Base-by-base conservation (phyloP, 2,797 vertebrate genomes). In the Huso huso region DNA sequence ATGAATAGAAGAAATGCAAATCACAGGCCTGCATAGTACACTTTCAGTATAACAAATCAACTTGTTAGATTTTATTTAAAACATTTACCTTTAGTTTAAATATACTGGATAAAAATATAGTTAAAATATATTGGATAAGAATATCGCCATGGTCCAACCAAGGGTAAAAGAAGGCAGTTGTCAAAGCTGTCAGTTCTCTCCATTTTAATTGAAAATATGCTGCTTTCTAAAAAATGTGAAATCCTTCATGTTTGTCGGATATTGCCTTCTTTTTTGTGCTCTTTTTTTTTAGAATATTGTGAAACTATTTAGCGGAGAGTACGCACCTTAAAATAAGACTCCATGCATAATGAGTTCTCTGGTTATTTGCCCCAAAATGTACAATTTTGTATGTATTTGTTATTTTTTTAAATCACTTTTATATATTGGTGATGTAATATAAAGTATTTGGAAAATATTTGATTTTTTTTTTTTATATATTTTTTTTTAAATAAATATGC, bases 61-160 rank as follows among this genome's bases (percentile, higher is more conserved):
- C 48, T 65, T 59, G 70, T 77, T 72, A 66, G 64, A 7, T 62
- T 69, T 59, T 60, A 63, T 64, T 64, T 64, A 49, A 48, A 50
- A 65, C 58, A 61, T 58, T 50, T 70, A 64, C 62, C 51, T 49
- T 63, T 80, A 77, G 73, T 81, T 76, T 74, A 74, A 77, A 83
- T 73, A 70, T 72, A 75, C 18, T 68, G 68, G 37, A 37, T 37
- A 37, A 37, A 37, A 37, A 37, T 37, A 37, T 37, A 84, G 83
- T 86, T 79, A 83, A 81, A 83, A 79, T 68, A 71, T 65, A 75
- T 72, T 72, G 81, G 76, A 86, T 82, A 86, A 87, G 83, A 79
- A 71, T 6, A 73, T 73, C 72, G 73, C 12, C 78, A 37, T 62
- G 48, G 64, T 8, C 18, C 18, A 18, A 18, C 18, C 18, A 18